Base-by-base conservation (phyloP, 2,888 invertebrate species). In the Rhagophthalmus giganteus region DNA sequence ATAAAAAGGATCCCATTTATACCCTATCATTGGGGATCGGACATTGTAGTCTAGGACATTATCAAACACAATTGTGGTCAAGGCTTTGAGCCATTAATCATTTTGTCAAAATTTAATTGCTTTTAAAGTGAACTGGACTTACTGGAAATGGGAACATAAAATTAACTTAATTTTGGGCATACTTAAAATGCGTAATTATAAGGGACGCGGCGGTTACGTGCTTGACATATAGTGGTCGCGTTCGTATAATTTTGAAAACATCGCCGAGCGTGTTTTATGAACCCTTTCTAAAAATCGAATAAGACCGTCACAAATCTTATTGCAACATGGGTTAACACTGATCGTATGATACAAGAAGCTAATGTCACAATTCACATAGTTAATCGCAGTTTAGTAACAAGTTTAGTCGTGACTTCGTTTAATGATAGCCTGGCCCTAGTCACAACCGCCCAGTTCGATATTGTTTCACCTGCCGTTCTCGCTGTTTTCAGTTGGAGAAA, bases 101-200 rank as follows among this genome's bases (percentile, higher is more conserved):
- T 72, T 69, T 71, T 72, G 71, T 71, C 70, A 70, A 69, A 69
- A 67, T 68, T 69, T 72, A 72, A 72, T 72, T 70, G 70, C 69
- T 64, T 65, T 59, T 66, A 65, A 69, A 68, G 48, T 55, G 59
- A 65, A 63, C 64, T 64, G 62, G 49, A 51, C 54, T 49, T 54
- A 49, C 52, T 45, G 61, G 63, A 62, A 63, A 61, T 60, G 62
- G 63, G 64, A 63, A 64, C 63, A 62, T 61, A 57, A 58, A 55
- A 54, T 57, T 57, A 55, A 50, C 13, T 50, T 50, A 57, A 64
- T 58, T 62, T 61, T 63, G 58, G 59, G 61, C 59, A 60, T 61
- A 62, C 40, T 54, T 61, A 61, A 66, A 63, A 59, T 61, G 61
- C 62, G 58, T 67, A 66, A 67, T 67, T 67, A 67, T 66, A 66